A percentile compares a stretch with the other conserved stretches of the same genome.
phyloP scores from a whole-genome alignment of 1,140 invertebrate species.

The Lethrus apterus region DNA sequence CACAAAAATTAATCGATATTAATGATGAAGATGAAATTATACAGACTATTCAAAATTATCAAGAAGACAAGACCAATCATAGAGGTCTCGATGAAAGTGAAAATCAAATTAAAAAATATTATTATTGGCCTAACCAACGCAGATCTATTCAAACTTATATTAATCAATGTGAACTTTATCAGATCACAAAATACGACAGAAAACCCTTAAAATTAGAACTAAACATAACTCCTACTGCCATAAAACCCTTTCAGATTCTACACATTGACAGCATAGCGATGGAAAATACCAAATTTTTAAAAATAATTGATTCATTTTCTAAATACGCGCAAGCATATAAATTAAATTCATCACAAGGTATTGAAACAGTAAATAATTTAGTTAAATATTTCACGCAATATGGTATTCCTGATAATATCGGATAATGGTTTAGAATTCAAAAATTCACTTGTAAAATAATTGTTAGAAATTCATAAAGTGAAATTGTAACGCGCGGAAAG shows the following conservation, averaged over 20 bases:
- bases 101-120: slow-evolving; percentile 25
- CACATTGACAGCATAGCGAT: slow-evolving; percentile 30
- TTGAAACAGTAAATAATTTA: not conserved
- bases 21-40: no score
- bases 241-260: slow-evolving; percentile 30
- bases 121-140: slow-evolving; percentile 38
- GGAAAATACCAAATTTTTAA: slow-evolving; percentile 17
- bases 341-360: no score
- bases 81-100: slow-evolving; percentile 36
- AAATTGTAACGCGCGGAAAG: no score
- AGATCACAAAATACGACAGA: slow-evolving; percentile 32
- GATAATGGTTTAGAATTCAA: slow-evolving; percentile 8
- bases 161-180: slow-evolving; percentile 28
- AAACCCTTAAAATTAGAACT: slow-evolving; percentile 26
- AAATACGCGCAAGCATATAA: slow-evolving; percentile 9
- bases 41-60: no score
- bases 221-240: slow-evolving; percentile 25
- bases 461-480: slow-evolving; percentile 8
- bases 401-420: not conserved
- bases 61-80: slow-evolving; percentile 33
- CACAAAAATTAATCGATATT: no score
- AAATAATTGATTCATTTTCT: slow-evolving; percentile 9
- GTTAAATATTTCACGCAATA: not conserved
- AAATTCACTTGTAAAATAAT: slow-evolving; percentile 1
- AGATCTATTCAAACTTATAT: slow-evolving; percentile 24